These are phyloP conservation scores for Cheirogaleus major DNA, from an alignment of 2,797 vertebrate genomes.

Conservation along the genomic window DNA sequence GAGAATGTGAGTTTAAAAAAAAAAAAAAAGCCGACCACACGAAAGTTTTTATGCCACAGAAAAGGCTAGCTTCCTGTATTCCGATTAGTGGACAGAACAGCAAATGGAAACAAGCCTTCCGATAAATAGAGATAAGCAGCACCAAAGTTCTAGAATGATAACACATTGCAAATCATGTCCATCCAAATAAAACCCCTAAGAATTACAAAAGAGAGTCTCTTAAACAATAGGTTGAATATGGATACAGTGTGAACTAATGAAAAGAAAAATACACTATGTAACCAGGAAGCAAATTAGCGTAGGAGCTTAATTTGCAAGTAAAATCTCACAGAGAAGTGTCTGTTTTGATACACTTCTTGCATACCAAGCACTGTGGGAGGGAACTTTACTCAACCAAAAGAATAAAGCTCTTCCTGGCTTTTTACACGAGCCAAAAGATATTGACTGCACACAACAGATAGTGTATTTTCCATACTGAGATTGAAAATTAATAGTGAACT, in stretches of 20 bases:
- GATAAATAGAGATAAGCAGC: constrained; percentile 61
- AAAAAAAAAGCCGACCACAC: background rate
- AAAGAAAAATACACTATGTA: constrained; percentile 76
- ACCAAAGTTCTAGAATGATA: constrained; percentile 67
- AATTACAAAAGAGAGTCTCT: constrained; percentile 46
- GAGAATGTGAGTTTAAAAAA: constrained; percentile 42
- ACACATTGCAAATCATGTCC: constrained; percentile 6
- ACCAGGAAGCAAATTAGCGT: constrained; percentile 76
- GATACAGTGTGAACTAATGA: constrained; percentile 63
- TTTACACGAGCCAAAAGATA: constrained; percentile 55
- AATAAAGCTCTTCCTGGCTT: constrained; percentile 69
- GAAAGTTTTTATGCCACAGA: constrained; percentile 57
- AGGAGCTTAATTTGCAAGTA: constrained; percentile 79
- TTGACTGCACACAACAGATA: background rate
- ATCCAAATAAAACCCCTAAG: constrained; percentile 62
- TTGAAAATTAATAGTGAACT: constrained; percentile 57
- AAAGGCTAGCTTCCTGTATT: constrained; percentile 70
- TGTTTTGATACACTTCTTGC: constrained; percentile 79
- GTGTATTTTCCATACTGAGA: background rate
- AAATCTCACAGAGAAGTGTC: constrained; percentile 78
- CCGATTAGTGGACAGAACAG: constrained; percentile 59
- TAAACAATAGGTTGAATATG: constrained; percentile 67
- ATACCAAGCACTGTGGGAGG: constrained; percentile 77
- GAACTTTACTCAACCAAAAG: constrained; percentile 55
- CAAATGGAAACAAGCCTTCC: constrained; percentile 68